Percentiles rank a stretch among this genome's conserved stretches.
phyloP scores from a whole-genome alignment of 2,888 invertebrate genomes.

The Sicus ferrugineus region DNA sequence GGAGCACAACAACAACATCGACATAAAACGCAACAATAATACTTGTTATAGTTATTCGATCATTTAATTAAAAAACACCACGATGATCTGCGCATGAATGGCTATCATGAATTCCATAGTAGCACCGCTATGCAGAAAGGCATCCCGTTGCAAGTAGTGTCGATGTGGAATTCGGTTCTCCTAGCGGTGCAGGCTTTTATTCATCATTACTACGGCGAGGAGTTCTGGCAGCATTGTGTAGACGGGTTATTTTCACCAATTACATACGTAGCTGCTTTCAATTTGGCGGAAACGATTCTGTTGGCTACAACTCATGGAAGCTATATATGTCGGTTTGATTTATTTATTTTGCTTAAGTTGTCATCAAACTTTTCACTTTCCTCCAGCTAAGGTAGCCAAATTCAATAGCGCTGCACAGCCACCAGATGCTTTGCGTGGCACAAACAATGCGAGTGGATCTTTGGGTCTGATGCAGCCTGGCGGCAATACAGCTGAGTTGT shows the following conservation, averaged over 20 bases:
- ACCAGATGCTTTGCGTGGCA: conserved; percentile 72
- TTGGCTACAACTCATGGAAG: conserved; percentile 66
- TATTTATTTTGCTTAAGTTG: not conserved
- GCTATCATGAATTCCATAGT: conserved; percentile 75
- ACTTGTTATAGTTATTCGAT: conserved; percentile 66
- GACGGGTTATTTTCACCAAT: conserved; percentile 67
- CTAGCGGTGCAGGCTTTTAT: conserved; percentile 68
- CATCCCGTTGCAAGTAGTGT: conserved; percentile 71
- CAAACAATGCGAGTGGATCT: conserved; percentile 55
- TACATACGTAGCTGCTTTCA: conserved; percentile 69
- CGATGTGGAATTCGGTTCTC: conserved; percentile 70
- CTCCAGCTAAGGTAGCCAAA: conserved; percentile 68
- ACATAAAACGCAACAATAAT: not conserved
- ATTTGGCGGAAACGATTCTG: conserved; percentile 67
- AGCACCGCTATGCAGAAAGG: conserved; percentile 69
- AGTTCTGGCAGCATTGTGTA: conserved; percentile 67
- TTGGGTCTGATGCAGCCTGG: conserved; percentile 65
- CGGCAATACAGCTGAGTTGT: conserved; percentile 68
- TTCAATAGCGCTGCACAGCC: conserved; percentile 70
- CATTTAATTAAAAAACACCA: conserved; percentile 70
- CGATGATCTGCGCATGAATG: conserved; percentile 70
- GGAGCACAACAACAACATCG: not conserved
- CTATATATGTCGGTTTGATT: conserved; percentile 66
- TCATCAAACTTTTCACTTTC: conserved; percentile 28
- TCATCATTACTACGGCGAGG: conserved; percentile 68